Base-by-base conservation (phyloP, 2,888 invertebrate species). In the Sylvicola cinctus region DNA sequence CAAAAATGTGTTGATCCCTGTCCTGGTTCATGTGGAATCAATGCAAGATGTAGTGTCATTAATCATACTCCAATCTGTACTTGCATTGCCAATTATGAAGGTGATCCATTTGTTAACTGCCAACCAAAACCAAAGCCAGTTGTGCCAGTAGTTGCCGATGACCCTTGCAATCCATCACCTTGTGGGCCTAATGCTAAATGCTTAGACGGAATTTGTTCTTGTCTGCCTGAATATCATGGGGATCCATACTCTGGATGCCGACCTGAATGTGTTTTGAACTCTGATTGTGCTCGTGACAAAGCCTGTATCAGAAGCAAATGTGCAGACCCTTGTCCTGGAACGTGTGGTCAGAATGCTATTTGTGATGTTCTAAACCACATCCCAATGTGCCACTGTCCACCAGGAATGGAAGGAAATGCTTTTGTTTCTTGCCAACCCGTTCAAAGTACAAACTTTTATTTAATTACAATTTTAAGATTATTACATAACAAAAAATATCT, bases 261-360 rank as follows among this genome's bases (percentile, higher is more conserved):
- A 44, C 76, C 76, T 4, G 75, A 76, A 57, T 76, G 77, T 49
- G 68, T 75, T 1, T n/a, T 77, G 4, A 81, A 74, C 49, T 57
- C 63, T 10, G 81, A 83, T 45, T 84, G 83, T 52, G 57, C 70
- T 16, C 64, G 66, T 44, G 63, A 72, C 48, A 68, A 65, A 47
- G 73, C 80, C 39, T 83, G 81, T 46, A 60, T 69, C 2, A 62
- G 63, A 44, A 75, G 73, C 48, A 83, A 80, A 62, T 87, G 87
- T 52, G 66, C 66, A 45, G 75, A 85, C 57, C 85, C 85, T 8
- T 87, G 85, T 47, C 70, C 74, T 14, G 81, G 83, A 42, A 76
- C 77, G 37, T 85, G 85, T 50, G 85, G 83, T 29, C 60, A 77
- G 46, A 80, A 81, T 49, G 80, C 84, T 5, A 67, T 69, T 46